These are phyloP conservation scores for Drosophila tripunctata DNA, from an alignment of 2,888 invertebrate species.

Conservation along the genomic window DNA sequence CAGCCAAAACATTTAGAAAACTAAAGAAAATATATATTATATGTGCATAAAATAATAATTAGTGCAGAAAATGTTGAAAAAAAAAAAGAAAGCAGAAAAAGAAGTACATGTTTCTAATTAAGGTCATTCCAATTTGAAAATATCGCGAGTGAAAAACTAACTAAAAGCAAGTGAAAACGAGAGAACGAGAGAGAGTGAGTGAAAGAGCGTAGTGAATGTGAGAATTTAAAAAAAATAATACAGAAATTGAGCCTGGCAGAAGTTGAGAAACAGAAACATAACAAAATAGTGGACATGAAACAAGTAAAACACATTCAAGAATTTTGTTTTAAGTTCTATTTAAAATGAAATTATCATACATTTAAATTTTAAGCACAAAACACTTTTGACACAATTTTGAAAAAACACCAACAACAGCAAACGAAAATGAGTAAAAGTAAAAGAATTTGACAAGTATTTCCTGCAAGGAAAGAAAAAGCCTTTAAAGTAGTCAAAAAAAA, in stretches of 20 bases:
- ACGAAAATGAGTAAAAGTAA: constrained; percentile 43
- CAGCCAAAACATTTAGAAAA: constrained; percentile 62
- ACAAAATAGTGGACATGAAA: constrained; percentile 27
- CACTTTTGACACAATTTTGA: constrained; percentile 28
- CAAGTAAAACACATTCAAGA: constrained; percentile 75
- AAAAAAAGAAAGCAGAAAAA: constrained; percentile 57
- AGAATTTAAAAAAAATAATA: background rate
- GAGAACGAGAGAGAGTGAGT: constrained; percentile 11
- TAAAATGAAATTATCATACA: constrained; percentile 69
- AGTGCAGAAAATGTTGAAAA: constrained; percentile 51
- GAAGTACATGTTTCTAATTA: constrained; percentile 78
- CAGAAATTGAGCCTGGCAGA: constrained; percentile 14
- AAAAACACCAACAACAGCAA: constrained; percentile 42
- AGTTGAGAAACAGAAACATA: constrained; percentile 19
- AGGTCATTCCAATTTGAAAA: constrained; percentile 79
- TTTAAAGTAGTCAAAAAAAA: constrained; percentile 73
- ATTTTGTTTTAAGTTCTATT: constrained; percentile 78
- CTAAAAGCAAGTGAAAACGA: constrained; percentile 26
- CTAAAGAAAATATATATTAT: constrained; percentile 30
- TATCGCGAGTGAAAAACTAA: constrained; percentile 76
- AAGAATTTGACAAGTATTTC: constrained; percentile 80
- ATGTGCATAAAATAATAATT: constrained; percentile 15
- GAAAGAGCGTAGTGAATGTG: constrained; percentile 3
- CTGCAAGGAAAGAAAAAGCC: constrained; percentile 82
- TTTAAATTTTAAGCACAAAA: constrained; percentile 46